Conservation (phyloP, 2,888 invertebrate genomes). For the Tineola bisselliella region DNA sequence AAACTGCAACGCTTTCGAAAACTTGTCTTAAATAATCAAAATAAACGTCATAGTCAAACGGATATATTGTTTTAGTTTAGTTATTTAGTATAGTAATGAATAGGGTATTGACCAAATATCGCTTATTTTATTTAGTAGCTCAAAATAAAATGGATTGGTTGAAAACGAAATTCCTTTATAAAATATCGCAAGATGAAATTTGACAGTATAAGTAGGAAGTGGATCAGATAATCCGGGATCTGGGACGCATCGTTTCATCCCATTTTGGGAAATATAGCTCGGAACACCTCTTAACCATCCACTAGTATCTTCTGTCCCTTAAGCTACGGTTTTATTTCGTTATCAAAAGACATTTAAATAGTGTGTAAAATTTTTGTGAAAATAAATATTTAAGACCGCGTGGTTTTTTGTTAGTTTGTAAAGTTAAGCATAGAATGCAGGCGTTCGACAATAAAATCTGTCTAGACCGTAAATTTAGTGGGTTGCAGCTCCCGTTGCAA, state of each 20-base stretch:
- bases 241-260: constrained; percentile 1
- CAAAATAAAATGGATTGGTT: neutral
- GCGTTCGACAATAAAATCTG: constrained; percentile 27
- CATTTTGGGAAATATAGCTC: neutral
- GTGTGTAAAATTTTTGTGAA: neutral
- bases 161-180: constrained; percentile 1
- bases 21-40: too few species aligned
- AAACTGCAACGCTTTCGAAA: too few species aligned
- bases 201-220: constrained; percentile 5
- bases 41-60: too few species aligned
- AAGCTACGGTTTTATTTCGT: neutral
- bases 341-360: neutral
- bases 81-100: too few species aligned
- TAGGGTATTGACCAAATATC: too few species aligned
- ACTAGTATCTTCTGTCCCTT: neutral
- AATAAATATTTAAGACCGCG: neutral
- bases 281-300: neutral
- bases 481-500: constrained; percentile 4
- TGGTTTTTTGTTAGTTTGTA: neutral
- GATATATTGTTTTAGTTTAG: too few species aligned
- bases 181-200: constrained; percentile 5
- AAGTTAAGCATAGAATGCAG: neutral
- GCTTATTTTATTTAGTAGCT: neutral
- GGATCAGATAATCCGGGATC: constrained; percentile 9
- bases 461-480: constrained; percentile 23